A percentile compares a stretch with the other conserved stretches of the same genome.
Evolutionary conservation across 2,888 invertebrate genomes (phyloP).

Genomic region (Xylota sylvarum): DNA sequence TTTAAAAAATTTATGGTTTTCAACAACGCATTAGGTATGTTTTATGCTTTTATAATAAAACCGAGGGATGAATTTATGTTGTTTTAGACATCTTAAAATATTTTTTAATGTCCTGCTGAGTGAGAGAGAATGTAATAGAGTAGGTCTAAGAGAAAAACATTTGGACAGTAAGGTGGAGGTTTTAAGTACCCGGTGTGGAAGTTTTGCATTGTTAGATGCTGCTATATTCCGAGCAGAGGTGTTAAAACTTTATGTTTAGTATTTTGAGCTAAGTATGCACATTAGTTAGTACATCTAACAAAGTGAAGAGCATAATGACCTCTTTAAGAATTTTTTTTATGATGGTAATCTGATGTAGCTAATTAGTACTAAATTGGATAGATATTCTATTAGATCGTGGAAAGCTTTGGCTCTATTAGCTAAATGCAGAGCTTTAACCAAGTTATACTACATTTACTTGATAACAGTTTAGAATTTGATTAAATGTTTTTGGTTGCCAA

Average conservation of each 20-base stretch:
- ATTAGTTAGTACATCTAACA: slow-evolving; percentile 40
- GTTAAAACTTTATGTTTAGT: slow-evolving; percentile 40
- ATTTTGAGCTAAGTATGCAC: slow-evolving; percentile 15
- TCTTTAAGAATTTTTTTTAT: slow-evolving; percentile 22
- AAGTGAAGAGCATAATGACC: slow-evolving; percentile 4
- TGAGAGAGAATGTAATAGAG: slow-evolving; percentile 24
- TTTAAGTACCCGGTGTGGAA: slow-evolving; percentile 21
- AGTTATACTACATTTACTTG: too few relatives aligned
- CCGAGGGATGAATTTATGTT: slow-evolving; percentile 75
- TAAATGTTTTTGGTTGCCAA: too few relatives aligned
- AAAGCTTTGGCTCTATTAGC: background rate
- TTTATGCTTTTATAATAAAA: slow-evolving; percentile 79
- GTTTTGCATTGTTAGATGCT: slow-evolving; percentile 7
- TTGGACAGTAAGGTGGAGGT: slow-evolving; percentile 48
- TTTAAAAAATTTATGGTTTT: slow-evolving; percentile 79
- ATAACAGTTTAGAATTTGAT: too few relatives aligned
- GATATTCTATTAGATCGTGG: background rate
- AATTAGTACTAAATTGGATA: slow-evolving; percentile 8
- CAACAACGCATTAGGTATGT: slow-evolving; percentile 78
- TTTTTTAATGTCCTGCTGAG: slow-evolving; percentile 76
- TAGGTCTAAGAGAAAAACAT: slow-evolving; percentile 23
- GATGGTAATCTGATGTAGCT: background rate
- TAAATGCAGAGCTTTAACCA: too few relatives aligned
- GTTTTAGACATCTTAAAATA: slow-evolving; percentile 78
- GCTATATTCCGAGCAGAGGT: background rate